Evolutionary conservation across 2,797 vertebrate genomes (phyloP), one percentile per base, ranked within the genome.

Genomic region (Epinephelus awoara): DNA sequence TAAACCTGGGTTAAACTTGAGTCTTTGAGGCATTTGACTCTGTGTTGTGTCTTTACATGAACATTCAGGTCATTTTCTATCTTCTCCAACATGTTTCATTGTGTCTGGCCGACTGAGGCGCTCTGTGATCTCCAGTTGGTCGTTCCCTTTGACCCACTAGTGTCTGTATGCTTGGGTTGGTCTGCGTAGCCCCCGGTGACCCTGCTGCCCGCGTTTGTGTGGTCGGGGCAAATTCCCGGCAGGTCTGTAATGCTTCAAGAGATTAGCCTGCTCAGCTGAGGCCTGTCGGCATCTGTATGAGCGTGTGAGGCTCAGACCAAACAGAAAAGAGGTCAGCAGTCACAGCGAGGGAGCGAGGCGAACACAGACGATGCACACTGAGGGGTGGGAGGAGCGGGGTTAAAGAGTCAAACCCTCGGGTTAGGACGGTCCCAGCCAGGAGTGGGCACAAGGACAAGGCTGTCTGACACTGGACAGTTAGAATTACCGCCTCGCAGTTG

Each of bases 181-280:
- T 52, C 55, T 3, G 3, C 17, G 6, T 44, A 40, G 78, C 83
- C 88, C 85, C 75, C 34, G 0, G 25, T 81, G 82, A 87, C 86
- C 86, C 81, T 6, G 61, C 5, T 84, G 70, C 81, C 77, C 4
- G 49, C 52, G 62, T 83, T 71, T 84, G 88, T 89, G 88, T 88
- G 89, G 89, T 91, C 86, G 61, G 88, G 89, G 83, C 77, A 83
- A 89, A 94, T 94, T 93, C 91, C 92, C 67, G 51, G 88, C 89
- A 90, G 85, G 84, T 83, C 81, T 86, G 91, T 91, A 92, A 93
- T 89, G 85, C 92, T 92, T 91, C 54, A 76, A 76, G 86, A 92
- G 94, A 94, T 95, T 94, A 95, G 82, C 80, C 82, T 40, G 82
- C 89, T 95, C 93, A 92, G 89, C 91, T 92, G 90, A 94, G 93